Percentiles rank a stretch among this genome's conserved stretches.
phyloP scores from a whole-genome alignment of 2,888 invertebrate genomes.

The Diaprepes abbreviatus region DNA sequence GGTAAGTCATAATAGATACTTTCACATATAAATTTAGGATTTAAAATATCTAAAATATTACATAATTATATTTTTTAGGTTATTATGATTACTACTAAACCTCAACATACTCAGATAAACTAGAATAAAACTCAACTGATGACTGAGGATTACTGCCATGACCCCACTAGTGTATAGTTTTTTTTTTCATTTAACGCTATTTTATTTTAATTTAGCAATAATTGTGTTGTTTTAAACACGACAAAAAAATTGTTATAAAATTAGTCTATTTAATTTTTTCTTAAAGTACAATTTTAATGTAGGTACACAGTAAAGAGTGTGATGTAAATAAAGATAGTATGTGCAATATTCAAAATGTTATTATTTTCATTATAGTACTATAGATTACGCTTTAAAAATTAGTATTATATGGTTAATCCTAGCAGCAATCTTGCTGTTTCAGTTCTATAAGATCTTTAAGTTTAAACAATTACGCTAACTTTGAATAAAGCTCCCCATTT shows the following conservation, averaged over 20 bases:
- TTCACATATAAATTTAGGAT: no score
- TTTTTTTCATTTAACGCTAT: no score
- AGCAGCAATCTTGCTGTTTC: no score
- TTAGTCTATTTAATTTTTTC: neutral
- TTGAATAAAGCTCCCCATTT: no score
- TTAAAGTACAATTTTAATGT: conserved; percentile 1
- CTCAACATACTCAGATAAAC: neutral
- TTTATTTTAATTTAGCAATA: no score
- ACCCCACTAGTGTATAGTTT: neutral
- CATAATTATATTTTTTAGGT: conserved; percentile 1
- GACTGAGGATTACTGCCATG: conserved; percentile 6
- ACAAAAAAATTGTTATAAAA: neutral
- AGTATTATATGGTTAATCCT: no score
- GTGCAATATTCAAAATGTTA: neutral
- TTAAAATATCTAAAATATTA: no score
- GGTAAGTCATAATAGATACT: no score
- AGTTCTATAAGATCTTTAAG: no score
- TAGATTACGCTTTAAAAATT: no score
- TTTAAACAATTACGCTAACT: no score
- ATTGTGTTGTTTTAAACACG: conserved; percentile 8
- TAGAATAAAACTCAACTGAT: neutral
- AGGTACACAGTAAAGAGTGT: conserved; percentile 5
- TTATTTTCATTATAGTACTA: no score
- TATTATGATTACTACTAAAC: neutral
- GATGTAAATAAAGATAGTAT: conserved; percentile 8